Evolutionary conservation across 2,888 invertebrate species (phyloP).

Genomic region (Mechanitis mazaeus): DNA sequence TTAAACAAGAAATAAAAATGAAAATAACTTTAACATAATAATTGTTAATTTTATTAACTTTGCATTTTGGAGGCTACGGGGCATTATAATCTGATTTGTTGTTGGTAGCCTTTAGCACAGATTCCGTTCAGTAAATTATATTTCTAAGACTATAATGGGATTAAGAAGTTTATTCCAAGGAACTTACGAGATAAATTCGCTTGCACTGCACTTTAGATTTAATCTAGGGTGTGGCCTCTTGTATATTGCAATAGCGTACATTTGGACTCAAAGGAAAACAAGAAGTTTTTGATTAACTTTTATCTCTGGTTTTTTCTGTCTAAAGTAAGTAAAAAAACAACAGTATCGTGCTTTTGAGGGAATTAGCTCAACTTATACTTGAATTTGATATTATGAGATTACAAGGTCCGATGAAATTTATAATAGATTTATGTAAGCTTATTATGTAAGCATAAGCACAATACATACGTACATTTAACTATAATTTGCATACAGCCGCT

Average conservation of each 20-base stretch:
- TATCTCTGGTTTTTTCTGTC: not conserved
- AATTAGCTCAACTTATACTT: not conserved
- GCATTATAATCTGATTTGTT: slow-evolving; percentile 14
- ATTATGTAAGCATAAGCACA: too few species aligned
- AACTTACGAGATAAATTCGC: slow-evolving; percentile 12
- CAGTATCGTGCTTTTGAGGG: not conserved
- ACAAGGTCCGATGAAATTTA: too few species aligned
- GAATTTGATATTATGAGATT: not conserved
- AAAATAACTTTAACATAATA: not conserved
- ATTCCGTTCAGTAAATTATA: slow-evolving; percentile 15
- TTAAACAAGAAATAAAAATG: too few species aligned
- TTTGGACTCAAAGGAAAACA: not conserved
- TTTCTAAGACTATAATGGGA: slow-evolving; percentile 3
- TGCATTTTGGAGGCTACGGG: slow-evolving; percentile 1
- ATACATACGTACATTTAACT: not conserved
- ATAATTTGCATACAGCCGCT: slow-evolving; percentile 16
- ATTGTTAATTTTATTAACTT: not conserved
- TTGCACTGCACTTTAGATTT: slow-evolving; percentile 1
- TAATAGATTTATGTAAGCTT: too few species aligned
- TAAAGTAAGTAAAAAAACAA: not conserved
- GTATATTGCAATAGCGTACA: slow-evolving; percentile 16
- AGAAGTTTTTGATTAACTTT: slow-evolving; percentile 2
- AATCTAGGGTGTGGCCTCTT: slow-evolving; percentile 18
- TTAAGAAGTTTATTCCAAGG: slow-evolving; percentile 10
- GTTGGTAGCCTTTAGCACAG: slow-evolving; percentile 11